A percentile compares a stretch with the other conserved stretches of the same genome.
phyloP scores from a whole-genome alignment of 2,888 invertebrate species.

The Drosophila picticornis region DNA sequence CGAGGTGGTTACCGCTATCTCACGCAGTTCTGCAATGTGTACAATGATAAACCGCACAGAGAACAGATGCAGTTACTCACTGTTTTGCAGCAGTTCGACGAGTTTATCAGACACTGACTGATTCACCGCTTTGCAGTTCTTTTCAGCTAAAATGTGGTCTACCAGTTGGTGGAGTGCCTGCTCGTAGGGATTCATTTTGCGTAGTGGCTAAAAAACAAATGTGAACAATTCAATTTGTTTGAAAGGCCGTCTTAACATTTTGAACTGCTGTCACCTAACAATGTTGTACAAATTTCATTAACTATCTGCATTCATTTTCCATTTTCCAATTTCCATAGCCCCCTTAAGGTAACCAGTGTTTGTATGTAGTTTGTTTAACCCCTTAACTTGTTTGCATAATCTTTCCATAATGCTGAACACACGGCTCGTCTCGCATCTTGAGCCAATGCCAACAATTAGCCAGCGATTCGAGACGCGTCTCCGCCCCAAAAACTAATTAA shows the following conservation, averaged over 20 bases:
- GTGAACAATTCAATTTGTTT: neutral
- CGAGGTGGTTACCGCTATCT: slow-evolving; percentile 21
- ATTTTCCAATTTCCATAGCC: slow-evolving; percentile 2
- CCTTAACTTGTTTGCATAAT: slow-evolving; percentile 63
- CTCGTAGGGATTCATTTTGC: slow-evolving; percentile 21
- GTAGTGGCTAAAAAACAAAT: neutral
- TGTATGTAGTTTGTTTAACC: slow-evolving; percentile 21
- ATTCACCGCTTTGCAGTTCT: slow-evolving; percentile 7
- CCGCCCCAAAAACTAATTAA: slow-evolving; percentile 76
- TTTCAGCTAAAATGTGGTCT: slow-evolving; percentile 18
- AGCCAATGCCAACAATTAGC: slow-evolving; percentile 58
- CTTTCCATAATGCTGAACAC: slow-evolving; percentile 66
- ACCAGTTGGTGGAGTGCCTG: slow-evolving; percentile 12
- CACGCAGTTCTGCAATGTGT: slow-evolving; percentile 31
- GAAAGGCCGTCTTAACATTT: neutral
- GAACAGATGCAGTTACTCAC: slow-evolving; percentile 39
- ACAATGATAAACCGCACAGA: neutral
- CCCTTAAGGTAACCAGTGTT: neutral
- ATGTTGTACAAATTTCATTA: slow-evolving; percentile 1
- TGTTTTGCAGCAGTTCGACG: slow-evolving; percentile 6
- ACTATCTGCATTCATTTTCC: neutral
- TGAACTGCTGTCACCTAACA: neutral
- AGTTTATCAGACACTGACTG: slow-evolving; percentile 14
- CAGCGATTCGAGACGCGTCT: slow-evolving; percentile 48
- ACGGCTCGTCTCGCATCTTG: slow-evolving; percentile 45